Evolutionary conservation across 2,888 invertebrate genomes (phyloP), one percentile per base, ranked within the genome.

Genomic region (Dysmachus trigonus): DNA sequence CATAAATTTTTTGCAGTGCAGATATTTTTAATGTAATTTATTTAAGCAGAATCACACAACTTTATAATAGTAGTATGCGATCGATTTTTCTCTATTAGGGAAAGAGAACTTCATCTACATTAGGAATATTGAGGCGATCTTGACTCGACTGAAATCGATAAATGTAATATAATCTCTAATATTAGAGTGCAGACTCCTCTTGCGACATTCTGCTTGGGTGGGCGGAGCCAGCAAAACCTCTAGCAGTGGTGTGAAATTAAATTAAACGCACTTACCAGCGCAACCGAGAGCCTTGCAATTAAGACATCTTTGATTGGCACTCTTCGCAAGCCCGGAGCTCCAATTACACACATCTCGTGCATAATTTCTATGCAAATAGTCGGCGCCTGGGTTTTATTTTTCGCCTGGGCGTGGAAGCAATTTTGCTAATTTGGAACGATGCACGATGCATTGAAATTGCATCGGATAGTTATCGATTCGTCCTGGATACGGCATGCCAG

Each of bases 351-450:
- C 38, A 35, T 35, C 22, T 76, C 35, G 35, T 76, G 35, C 38
- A 76, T 76, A 76, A 76, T 76, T 41, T 35, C 38, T 35, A 38
- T 35, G 33, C 76, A 38, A 76, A 76, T 76, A 76, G 33, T 76
- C 38, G 76, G 18, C 38, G 33, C 76, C 27, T 62, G 27, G 38
- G 22, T 76, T 35, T 76, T 38, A 76, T 76, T 76, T 76, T 35
- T 73, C 31, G n/a, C 73, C n/a, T 6, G 76, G 38, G 76, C 33
- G n/a, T 76, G 76, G 38, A 8, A 41, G 76, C 33, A 76, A 76
- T 76, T 76, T 38, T 22, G 38, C 38, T 76, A 76, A 38, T 76
- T 76, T 76, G 22, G 13, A 33, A 18, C 38, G 76, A 76, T 76
- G 76, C 38, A 76, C 10, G 76, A 8, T 76, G 38, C 38, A 76